Evolutionary conservation across 2,888 invertebrate species (phyloP).

Genomic region (Megaustenia siamemsis): DNA sequence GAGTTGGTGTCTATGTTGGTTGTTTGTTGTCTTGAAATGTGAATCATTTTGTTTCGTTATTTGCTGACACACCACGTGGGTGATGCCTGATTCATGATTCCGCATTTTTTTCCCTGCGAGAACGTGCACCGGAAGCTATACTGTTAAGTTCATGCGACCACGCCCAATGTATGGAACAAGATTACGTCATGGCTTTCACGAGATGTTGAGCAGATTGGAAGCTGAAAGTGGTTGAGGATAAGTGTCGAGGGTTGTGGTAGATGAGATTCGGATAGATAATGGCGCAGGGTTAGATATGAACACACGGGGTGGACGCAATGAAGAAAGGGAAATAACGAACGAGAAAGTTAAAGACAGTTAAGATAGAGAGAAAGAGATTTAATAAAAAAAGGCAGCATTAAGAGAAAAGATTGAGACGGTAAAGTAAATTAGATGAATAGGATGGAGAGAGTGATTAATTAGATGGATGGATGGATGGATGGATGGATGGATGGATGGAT

Average conservation of each 20-base stretch:
- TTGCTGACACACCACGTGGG: background rate
- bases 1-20: no score
- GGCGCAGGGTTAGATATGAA: background rate
- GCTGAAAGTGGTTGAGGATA: background rate
- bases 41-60: background rate
- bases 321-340: background rate
- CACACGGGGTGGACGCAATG: background rate
- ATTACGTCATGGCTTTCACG: background rate
- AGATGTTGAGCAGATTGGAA: background rate
- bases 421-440: no score
- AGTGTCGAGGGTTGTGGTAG: background rate
- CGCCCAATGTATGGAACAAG: background rate
- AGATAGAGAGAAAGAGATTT: background rate
- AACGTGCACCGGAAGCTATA: background rate
- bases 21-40: background rate
- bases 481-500: no score
- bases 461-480: no score
- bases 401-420: no score
- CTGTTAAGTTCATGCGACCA: constrained; percentile 1
- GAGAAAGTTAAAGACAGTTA: background rate
- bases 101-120: background rate
- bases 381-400: no score
- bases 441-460: no score
- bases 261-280: background rate
- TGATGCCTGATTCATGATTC: background rate